A percentile compares a stretch with the other conserved stretches of the same genome.
Conservation (phyloP, 30 jellyfish, hydroid and myxozoan genomes). For the Cassiopea andromeda region DNA sequence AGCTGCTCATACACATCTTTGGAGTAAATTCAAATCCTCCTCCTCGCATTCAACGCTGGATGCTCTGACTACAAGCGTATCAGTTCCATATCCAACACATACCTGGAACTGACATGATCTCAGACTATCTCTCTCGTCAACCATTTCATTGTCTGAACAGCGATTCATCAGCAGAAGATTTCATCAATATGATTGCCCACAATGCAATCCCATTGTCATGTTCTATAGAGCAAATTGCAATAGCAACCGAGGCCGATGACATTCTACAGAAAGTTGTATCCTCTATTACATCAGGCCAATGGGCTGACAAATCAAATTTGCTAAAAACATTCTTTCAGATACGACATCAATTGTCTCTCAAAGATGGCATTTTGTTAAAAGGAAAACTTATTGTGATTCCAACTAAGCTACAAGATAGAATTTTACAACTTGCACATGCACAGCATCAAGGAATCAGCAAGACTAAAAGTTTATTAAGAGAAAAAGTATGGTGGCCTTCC, state of each 20-base stretch:
- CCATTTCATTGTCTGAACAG: neutral
- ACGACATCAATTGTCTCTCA: conserved; percentile 6
- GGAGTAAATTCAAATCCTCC: conserved; percentile 35
- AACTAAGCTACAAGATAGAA: neutral
- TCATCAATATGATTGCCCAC: neutral
- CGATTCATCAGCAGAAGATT: conserved; percentile 9
- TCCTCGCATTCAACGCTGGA: conserved; percentile 59
- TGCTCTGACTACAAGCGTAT: conserved; percentile 41
- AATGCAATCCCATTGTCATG: conserved; percentile 3
- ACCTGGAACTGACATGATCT: conserved; percentile 22
- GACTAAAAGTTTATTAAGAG: conserved; percentile 23
- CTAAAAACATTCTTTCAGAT: conserved; percentile 1
- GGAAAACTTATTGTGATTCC: conserved; percentile 27
- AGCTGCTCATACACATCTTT: conserved; percentile 18
- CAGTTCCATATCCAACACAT: conserved; percentile 19
- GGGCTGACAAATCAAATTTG: neutral
- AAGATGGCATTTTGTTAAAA: conserved; percentile 2
- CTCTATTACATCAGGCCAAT: neutral
- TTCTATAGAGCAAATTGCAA: neutral
- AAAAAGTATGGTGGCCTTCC: conserved; percentile 41
- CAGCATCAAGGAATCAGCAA: conserved; percentile 15
- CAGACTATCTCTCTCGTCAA: conserved; percentile 45
- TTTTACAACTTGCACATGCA: neutral
- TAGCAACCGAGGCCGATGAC: neutral
- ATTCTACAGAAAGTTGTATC: conserved; percentile 9